phyloP scores from a whole-genome alignment of 1,140 invertebrate genomes.

The Philotrypesis tridentata region DNA sequence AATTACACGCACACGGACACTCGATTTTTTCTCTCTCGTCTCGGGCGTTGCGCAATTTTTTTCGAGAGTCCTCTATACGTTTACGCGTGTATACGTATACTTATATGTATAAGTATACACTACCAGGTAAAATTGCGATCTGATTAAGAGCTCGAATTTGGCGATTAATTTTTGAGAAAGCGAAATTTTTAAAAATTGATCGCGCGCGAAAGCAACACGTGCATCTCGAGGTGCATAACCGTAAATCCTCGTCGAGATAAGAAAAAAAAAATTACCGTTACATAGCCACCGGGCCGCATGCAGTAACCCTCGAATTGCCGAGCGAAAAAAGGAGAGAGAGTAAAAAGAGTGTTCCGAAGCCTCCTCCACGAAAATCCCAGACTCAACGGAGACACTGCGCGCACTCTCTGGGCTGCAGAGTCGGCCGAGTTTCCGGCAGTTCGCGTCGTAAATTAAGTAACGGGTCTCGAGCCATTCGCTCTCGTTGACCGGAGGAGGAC shows the following conservation, averaged over 20 bases:
- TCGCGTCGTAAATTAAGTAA: slow-evolving; percentile 56
- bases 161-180: background rate
- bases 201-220: background rate
- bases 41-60: background rate
- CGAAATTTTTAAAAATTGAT: background rate
- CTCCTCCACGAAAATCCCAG: background rate
- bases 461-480: slow-evolving; percentile 45
- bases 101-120: too few relatives aligned
- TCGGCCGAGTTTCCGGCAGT: slow-evolving; percentile 17
- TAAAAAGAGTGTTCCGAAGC: background rate
- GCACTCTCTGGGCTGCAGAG: too few relatives aligned
- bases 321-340: too few relatives aligned
- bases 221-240: background rate
- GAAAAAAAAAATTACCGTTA: background rate
- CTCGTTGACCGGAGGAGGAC: background rate
- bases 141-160: background rate
- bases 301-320: background rate
- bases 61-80: background rate
- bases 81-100: too few relatives aligned
- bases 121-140: too few relatives aligned
- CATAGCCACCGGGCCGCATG: too few relatives aligned
- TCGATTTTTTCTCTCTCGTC: background rate
- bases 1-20: too few relatives aligned
- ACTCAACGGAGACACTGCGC: background rate
- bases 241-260: background rate